phyloP scores from a whole-genome alignment of 2,797 vertebrate species.

The Pseudomugil tenellus region DNA sequence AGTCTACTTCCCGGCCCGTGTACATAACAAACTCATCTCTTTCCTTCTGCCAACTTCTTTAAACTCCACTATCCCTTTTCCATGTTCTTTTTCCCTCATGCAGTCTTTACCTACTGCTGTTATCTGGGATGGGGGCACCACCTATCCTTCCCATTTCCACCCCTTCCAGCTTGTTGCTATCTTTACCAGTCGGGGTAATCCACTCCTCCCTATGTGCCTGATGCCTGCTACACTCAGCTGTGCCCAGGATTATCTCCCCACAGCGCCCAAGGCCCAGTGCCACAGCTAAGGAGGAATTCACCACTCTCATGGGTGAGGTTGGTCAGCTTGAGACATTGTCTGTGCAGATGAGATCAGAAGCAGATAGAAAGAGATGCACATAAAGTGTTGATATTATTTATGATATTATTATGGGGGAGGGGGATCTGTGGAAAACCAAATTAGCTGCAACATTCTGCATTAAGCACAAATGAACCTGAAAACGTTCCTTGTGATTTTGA shows the following conservation, averaged over 20 bases:
- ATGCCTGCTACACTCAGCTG: constrained; percentile 73
- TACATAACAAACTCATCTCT: constrained; percentile 45
- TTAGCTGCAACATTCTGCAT: constrained; percentile 20
- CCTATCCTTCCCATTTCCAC: constrained; percentile 14
- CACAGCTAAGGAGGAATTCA: constrained; percentile 53
- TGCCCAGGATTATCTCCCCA: constrained; percentile 68
- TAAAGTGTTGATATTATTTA: constrained; percentile 33
- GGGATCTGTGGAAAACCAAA: constrained; percentile 45
- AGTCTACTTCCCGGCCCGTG: constrained; percentile 10
- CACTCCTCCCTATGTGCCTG: constrained; percentile 74
- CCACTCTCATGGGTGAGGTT: constrained; percentile 42
- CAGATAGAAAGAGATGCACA: not conserved
- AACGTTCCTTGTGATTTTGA: no score
- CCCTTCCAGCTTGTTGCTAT: constrained; percentile 68
- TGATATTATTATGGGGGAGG: constrained; percentile 58
- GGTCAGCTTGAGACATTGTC: constrained; percentile 47
- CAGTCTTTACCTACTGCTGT: constrained; percentile 50
- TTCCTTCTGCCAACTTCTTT: constrained; percentile 52
- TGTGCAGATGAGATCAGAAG: constrained; percentile 15
- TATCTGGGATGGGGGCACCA: constrained; percentile 57
- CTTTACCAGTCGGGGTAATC: constrained; percentile 76
- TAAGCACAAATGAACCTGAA: no score
- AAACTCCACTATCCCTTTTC: constrained; percentile 41
- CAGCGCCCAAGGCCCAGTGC: constrained; percentile 57
- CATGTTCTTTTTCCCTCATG: constrained; percentile 54